Evolutionary conservation across 2,888 invertebrate genomes (phyloP).

Genomic region (Scaptomyza tumidula): DNA sequence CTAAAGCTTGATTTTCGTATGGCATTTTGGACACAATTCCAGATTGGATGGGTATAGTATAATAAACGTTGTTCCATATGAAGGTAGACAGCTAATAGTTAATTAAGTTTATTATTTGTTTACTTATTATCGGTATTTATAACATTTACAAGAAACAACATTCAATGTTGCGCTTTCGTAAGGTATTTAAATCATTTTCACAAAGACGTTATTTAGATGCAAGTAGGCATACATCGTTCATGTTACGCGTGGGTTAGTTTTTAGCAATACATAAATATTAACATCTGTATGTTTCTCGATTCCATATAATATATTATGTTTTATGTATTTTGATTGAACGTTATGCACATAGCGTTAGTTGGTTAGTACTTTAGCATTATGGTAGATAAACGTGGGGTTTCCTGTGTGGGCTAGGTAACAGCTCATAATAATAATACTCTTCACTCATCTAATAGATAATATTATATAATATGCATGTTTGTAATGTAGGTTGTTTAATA

Average conservation of each 20-base stretch:
- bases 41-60: conserved; percentile 24
- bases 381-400: conserved; percentile 51
- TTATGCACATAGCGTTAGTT: conserved; percentile 40
- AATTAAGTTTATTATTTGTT: conserved; percentile 15
- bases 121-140: conserved; percentile 33
- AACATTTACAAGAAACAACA: conserved; percentile 68
- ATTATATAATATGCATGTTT: conserved; percentile 21
- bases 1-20: conserved; percentile 61
- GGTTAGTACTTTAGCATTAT: conserved; percentile 43
- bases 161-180: conserved; percentile 48
- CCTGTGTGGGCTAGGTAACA: conserved; percentile 60
- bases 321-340: conserved; percentile 47
- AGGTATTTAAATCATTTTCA: conserved; percentile 33
- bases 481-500: conserved; percentile 2
- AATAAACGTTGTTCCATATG: conserved; percentile 23
- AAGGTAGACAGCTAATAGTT: conserved; percentile 49
- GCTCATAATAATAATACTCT: conserved; percentile 54
- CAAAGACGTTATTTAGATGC: conserved; percentile 24
- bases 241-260: conserved; percentile 64
- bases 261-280: conserved; percentile 15
- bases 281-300: conserved; percentile 25
- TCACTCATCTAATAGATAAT: conserved; percentile 29
- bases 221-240: conserved; percentile 39
- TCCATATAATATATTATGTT: conserved; percentile 16
- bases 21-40: conserved; percentile 35